A percentile compares a stretch with the other conserved stretches of the same genome.
Evolutionary conservation across 2,113 vertebrate species (phyloP).

Genomic region (Indri indri): DNA sequence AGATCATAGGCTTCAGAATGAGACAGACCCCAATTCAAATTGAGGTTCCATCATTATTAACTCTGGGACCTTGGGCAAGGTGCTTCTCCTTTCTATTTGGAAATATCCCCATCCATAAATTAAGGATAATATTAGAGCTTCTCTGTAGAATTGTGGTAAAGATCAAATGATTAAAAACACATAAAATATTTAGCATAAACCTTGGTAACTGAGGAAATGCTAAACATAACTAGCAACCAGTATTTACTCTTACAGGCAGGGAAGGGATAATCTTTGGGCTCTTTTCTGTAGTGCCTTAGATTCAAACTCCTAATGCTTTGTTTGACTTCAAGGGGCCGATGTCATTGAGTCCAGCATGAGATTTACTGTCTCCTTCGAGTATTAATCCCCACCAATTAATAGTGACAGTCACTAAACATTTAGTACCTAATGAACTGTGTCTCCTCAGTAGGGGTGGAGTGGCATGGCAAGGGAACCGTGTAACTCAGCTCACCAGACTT

Average conservation of each 20-base stretch:
- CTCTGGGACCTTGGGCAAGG: neutral
- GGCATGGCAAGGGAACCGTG: neutral
- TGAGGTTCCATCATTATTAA: neutral
- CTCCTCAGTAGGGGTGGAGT: slow-evolving; percentile 36
- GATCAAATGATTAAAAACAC: neutral
- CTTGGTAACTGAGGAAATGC: neutral
- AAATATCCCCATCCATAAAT: neutral
- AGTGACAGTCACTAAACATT: slow-evolving; percentile 82
- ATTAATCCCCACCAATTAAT: slow-evolving; percentile 78
- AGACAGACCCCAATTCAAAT: neutral
- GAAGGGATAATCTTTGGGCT: neutral
- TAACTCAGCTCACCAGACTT: neutral
- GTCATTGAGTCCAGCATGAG: slow-evolving; percentile 48
- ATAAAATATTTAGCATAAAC: neutral
- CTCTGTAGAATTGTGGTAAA: neutral
- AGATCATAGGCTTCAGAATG: neutral
- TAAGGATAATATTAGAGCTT: neutral
- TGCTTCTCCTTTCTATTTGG: neutral
- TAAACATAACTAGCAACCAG: neutral
- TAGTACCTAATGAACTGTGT: slow-evolving; percentile 82
- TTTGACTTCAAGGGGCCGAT: neutral
- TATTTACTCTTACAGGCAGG: neutral
- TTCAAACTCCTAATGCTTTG: neutral
- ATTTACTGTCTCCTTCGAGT: slow-evolving; percentile 85
- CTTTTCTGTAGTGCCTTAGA: neutral